Percentiles rank a stretch among this genome's conserved stretches.
These are phyloP conservation scores for Sinelater perroti DNA, from an alignment of 2,888 invertebrate species.

Conservation along the genomic window DNA sequence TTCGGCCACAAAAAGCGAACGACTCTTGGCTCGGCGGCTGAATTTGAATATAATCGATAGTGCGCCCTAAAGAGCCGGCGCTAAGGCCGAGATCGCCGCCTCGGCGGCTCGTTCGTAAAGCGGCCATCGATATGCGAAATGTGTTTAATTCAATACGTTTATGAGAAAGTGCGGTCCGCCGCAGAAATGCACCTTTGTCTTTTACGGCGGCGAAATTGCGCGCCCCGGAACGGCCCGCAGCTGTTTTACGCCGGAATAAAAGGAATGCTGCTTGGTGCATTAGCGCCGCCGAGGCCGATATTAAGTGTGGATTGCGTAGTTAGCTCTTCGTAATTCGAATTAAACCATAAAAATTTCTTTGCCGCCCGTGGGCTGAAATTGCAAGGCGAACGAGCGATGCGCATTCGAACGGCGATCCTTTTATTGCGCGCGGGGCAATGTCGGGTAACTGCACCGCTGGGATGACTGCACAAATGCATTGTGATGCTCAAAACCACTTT, in stretches of 20 bases:
- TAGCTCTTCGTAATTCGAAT: too few species aligned
- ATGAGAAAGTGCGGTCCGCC: slow-evolving; percentile 43
- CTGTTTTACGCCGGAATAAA: slow-evolving; percentile 41
- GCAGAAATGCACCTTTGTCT: slow-evolving; percentile 45
- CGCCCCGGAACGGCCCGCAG: slow-evolving; percentile 33
- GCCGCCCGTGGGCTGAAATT: too few species aligned
- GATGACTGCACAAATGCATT: too few species aligned
- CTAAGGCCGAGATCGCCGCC: slow-evolving; percentile 38
- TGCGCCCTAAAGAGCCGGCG: slow-evolving; percentile 28
- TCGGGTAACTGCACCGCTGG: too few species aligned
- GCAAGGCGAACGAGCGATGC: too few species aligned
- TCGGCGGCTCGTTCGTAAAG: slow-evolving; percentile 43
- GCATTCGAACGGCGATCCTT: too few species aligned
- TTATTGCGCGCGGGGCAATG: too few species aligned
- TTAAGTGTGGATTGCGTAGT: too few species aligned
- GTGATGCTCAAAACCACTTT: too few species aligned
- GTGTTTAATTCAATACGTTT: slow-evolving; percentile 51
- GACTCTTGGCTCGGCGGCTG: slow-evolving; percentile 32
- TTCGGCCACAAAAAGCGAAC: slow-evolving; percentile 39
- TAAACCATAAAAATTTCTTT: too few species aligned
- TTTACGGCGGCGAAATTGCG: slow-evolving; percentile 44
- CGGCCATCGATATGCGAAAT: slow-evolving; percentile 50
- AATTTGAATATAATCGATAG: slow-evolving; percentile 40
- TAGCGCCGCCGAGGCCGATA: too few species aligned
- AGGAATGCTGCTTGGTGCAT: slow-evolving; percentile 20